phyloP scores from a whole-genome alignment of 2,797 vertebrate species.

The Propithecus perrieri region DNA sequence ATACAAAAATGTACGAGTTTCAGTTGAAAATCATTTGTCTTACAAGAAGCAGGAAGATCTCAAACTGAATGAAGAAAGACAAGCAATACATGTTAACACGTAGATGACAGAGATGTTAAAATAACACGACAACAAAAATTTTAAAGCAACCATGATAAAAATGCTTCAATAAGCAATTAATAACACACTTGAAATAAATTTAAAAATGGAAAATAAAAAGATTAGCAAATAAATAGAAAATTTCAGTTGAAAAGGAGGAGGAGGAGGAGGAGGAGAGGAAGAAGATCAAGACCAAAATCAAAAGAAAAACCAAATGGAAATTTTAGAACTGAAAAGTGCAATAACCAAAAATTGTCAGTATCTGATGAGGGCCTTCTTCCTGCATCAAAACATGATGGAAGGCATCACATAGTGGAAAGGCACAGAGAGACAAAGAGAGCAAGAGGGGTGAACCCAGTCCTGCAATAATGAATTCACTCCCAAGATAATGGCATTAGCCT shows the following conservation, averaged over 20 bases:
- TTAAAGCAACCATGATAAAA: neutral
- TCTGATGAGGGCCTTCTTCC: no score
- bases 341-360: neutral
- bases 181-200: neutral
- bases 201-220: neutral
- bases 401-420: no score
- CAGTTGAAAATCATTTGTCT: neutral
- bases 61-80: neutral
- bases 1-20: neutral
- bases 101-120: neutral
- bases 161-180: neutral
- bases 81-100: neutral
- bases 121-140: neutral
- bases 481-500: no score
- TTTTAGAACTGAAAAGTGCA: neutral
- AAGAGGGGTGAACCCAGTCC: no score
- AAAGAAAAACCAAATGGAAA: neutral
- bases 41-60: neutral
- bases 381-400: no score
- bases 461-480: no score
- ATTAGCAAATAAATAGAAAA: neutral
- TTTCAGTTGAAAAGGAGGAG: neutral
- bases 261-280: neutral
- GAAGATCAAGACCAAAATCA: no score
- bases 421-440: no score